Percentiles rank a stretch among this genome's conserved stretches.
These are phyloP conservation scores for Tromatobia lineatoria DNA, from an alignment of 2,888 invertebrate species.

Conservation along the genomic window DNA sequence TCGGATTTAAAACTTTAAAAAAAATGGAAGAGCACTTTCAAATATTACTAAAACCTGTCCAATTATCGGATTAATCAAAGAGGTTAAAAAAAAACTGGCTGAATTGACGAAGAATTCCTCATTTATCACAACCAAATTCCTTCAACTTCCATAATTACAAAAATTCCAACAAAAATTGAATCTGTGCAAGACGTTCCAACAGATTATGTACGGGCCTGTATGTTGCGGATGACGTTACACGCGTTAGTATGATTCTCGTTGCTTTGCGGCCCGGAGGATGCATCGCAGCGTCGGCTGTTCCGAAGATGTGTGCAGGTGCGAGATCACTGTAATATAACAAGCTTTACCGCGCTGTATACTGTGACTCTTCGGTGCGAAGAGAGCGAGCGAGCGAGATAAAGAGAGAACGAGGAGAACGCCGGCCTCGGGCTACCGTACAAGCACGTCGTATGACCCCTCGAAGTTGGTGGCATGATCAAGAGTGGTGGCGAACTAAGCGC, in stretches of 20 bases:
- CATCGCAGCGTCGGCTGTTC: slow-evolving; percentile 38
- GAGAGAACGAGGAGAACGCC: slow-evolving; percentile 40
- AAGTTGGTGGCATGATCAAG: slow-evolving; percentile 67
- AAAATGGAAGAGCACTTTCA: no score
- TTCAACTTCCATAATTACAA: no score
- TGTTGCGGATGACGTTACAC: slow-evolving; percentile 4
- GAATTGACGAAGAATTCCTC: no score
- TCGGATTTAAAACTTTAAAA: no score
- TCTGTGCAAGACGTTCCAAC: neutral
- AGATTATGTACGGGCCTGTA: slow-evolving; percentile 41
- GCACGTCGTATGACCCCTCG: slow-evolving; percentile 54
- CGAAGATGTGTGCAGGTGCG: slow-evolving; percentile 55
- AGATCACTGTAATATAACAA: slow-evolving; percentile 60
- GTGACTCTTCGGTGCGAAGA: neutral
- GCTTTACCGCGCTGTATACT: slow-evolving; percentile 23
- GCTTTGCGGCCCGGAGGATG: slow-evolving; percentile 35
- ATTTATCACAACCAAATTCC: no score
- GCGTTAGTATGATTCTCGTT: slow-evolving; percentile 5
- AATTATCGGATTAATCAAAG: no score
- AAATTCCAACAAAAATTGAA: no score
- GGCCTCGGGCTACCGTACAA: slow-evolving; percentile 30
- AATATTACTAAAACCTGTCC: no score
- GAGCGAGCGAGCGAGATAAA: neutral
- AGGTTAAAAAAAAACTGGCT: no score
- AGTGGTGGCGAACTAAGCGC: slow-evolving; percentile 52